Base-by-base conservation (phyloP, 2,888 invertebrate species). In the Dione juno region DNA sequence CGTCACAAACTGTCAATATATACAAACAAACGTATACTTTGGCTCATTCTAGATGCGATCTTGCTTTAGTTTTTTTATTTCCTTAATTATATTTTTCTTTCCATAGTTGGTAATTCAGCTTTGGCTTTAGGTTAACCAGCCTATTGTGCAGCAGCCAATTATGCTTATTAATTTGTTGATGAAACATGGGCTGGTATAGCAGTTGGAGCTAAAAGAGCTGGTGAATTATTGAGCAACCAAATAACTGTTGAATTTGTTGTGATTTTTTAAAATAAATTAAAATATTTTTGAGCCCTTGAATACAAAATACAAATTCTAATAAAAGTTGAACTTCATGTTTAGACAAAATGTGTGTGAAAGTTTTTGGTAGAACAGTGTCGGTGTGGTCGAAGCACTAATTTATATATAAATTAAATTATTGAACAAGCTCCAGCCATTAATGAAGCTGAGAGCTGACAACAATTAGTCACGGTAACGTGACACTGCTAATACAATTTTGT, bases 61-160 rank as follows among this genome's bases (percentile, higher is more conserved):
- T n/a, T n/a, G n/a, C n/a, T n/a, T n/a, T n/a, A n/a, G n/a, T n/a
- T n/a, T n/a, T n/a, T n/a, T n/a, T n/a, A 57, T 16, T 61, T 61
- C 0, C 59, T 43, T 45, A 21, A 43, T 7, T 95, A 95, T 73
- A 81, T 85, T n/a, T n/a, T n/a, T n/a, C n/a, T n/a, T n/a, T n/a
- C n/a, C n/a, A n/a, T n/a, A 1, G 93, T 94, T 59, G 95, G 95
- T 3, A 94, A 92, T 73, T 84, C 93, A 3, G 88, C 89, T 0
- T 81, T 92, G 0, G 89, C 92, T 14, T 81, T 95, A 0, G 88
- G 91, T 72, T 95, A 95, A 75, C 84, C 88, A 0, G 94, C 94
- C 0, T 82, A 95, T 28, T 96, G 96, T 13, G 94, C 95, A 21
- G 94, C 95, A 77, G 95, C 95, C 79, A 96, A 96, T 78, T 96